Base-by-base conservation (phyloP, 2,113 vertebrate species). In the Tamias sibiricus region DNA sequence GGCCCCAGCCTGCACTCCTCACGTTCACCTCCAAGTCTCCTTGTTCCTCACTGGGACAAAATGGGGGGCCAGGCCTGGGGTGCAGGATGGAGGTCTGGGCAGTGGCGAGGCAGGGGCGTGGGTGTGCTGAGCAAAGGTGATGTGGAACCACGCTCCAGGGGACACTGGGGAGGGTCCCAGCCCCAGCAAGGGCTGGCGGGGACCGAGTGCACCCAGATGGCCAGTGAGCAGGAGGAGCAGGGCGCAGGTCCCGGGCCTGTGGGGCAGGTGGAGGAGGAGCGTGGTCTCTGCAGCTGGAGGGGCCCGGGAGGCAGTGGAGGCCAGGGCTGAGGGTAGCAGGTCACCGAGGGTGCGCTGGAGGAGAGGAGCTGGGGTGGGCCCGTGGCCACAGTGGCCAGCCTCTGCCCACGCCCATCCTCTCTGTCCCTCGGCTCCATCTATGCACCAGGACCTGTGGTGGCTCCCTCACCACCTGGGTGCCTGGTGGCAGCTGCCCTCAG, bases 131-230 rank as follows among this genome's bases (percentile, higher is more conserved):
- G 14, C 4, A 17, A 57, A 66, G 42, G 44, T 47, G 82, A 14
- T 0, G 1, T 26, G 7, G 37, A 62, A 6, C n/a, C 6, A 0
- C 1, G 9, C 4, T 24, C 54, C 13, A 1, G 42, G n/a, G 49
- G n/a, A 13, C 14, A 20, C 17, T 0, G 40, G 30, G 54, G 52
- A 80, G 28, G 62, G 22, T n/a, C 64, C 9, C 71, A 52, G 77
- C 24, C n/a, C 30, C 62, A 37, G 16, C 28, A 20, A 0, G 52
- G 72, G 40, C 5, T 0, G 26, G 16, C 1, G 24, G 28, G 57
- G 52, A 13, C 54, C 4, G 35, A n/a, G 87, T 2, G 14, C 10
- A 1, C 3, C 0, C 1, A 4, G 0, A 3, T 7, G 35, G 52
- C 7, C n/a, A 7, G 35, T 22, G 1, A 40, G 69, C 24, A 6